Evolutionary conservation across 2,113 vertebrate genomes (phyloP).

Genomic region (Sclerurus mexicanus): DNA sequence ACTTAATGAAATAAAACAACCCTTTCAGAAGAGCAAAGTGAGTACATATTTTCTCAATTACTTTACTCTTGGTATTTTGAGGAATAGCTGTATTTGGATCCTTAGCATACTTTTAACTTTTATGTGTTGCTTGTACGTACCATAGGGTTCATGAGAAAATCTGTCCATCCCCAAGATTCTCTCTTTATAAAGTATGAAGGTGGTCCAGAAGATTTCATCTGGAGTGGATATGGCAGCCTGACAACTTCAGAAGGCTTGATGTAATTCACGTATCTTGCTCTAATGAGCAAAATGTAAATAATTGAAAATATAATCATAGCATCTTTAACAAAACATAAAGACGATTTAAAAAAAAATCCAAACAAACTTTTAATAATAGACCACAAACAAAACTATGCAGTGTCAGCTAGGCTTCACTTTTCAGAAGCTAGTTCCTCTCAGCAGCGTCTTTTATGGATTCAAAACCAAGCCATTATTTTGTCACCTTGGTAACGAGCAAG

Average conservation of each 20-base stretch:
- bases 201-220: constrained; percentile 88
- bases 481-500: neutral
- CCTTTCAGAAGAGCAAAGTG: neutral
- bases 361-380: neutral
- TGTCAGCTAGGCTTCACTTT: neutral
- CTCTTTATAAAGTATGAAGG: constrained; percentile 96
- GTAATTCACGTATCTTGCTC: constrained; percentile 94
- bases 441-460: neutral
- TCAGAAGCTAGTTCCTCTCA: neutral
- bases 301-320: neutral
- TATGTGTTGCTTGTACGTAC: constrained; percentile 68
- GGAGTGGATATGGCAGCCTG: constrained; percentile 91
- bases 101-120: neutral
- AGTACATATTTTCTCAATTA: neutral
- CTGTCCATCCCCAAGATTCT: constrained; percentile 98
- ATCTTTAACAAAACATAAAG: neutral
- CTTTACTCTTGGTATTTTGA: neutral
- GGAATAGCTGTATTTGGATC: neutral
- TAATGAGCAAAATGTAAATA: constrained; percentile 46
- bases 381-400: neutral
- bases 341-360: neutral
- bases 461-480: neutral
- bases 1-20: neutral
- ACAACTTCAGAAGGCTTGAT: constrained; percentile 98
- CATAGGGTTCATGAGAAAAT: constrained; percentile 99